Evolutionary conservation across 1,140 invertebrate species (phyloP).

Genomic region (Papilio polyxenes): DNA sequence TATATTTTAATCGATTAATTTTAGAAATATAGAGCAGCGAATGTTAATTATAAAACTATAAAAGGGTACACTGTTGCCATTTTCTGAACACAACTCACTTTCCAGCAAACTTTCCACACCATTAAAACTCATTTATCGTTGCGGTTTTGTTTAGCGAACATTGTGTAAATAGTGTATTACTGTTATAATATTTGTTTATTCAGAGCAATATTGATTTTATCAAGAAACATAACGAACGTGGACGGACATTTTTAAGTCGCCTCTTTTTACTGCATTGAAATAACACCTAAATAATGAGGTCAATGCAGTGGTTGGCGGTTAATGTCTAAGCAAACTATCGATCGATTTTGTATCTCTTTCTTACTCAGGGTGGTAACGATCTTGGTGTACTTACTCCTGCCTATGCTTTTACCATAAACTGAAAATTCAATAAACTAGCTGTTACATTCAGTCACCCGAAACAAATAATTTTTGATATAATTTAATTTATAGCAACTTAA

Average conservation of each 20-base stretch:
- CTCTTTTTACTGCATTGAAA: conserved; percentile 60
- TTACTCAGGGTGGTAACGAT: conserved; percentile 63
- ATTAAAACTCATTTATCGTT: conserved; percentile 24
- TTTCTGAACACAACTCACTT: conserved; percentile 4
- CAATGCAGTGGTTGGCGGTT: conserved; percentile 78
- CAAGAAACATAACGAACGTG: conserved; percentile 27
- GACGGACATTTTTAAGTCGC: conserved; percentile 39
- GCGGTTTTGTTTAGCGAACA: conserved; percentile 7
- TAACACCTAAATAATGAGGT: conserved; percentile 77
- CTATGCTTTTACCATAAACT: conserved; percentile 27
- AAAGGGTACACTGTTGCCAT: background rate
- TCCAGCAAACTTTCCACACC: background rate
- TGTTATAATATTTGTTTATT: conserved; percentile 7
- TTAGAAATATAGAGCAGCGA: background rate
- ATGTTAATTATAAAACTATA: conserved; percentile 1
- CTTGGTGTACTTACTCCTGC: conserved; percentile 52
- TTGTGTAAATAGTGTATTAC: background rate
- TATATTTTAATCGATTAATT: background rate
- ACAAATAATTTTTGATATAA: background rate
- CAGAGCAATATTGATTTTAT: conserved; percentile 12
- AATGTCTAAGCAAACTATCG: conserved; percentile 79
- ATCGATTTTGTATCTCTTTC: conserved; percentile 78
- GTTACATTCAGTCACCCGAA: background rate
- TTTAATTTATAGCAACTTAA: background rate
- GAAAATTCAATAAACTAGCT: conserved; percentile 19